These are phyloP conservation scores for Dryadula phaetusa DNA, from an alignment of 2,888 invertebrate genomes.

Conservation along the genomic window DNA sequence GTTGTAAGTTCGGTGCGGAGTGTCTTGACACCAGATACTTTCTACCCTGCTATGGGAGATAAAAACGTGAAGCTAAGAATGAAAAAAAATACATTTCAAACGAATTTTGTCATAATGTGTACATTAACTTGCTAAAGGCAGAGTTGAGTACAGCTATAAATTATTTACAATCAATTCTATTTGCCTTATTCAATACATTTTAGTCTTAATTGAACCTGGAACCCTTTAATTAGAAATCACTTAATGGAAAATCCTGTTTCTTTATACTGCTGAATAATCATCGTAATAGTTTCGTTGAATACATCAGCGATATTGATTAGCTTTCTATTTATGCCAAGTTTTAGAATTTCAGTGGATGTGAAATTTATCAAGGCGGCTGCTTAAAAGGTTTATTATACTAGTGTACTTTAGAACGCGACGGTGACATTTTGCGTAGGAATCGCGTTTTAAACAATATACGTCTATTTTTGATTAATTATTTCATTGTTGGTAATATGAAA, in stretches of 20 bases:
- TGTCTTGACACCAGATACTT: too few relatives aligned
- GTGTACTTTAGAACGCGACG: not conserved
- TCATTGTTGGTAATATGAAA: too few relatives aligned
- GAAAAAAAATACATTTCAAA: not conserved
- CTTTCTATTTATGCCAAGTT: slow-evolving; percentile 33
- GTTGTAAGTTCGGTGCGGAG: too few relatives aligned
- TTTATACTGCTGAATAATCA: slow-evolving; percentile 38
- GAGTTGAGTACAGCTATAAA: slow-evolving; percentile 16
- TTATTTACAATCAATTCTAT: slow-evolving; percentile 18
- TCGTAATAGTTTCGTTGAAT: slow-evolving; percentile 36
- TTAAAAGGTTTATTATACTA: slow-evolving; percentile 11
- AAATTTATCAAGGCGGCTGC: slow-evolving; percentile 31
- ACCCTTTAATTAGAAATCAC: slow-evolving; percentile 32
- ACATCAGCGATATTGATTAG: slow-evolving; percentile 33
- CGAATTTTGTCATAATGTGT: slow-evolving; percentile 1
- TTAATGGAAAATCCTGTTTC: slow-evolving; percentile 38
- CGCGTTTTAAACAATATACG: not conserved
- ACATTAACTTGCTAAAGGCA: not conserved
- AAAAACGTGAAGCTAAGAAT: too few relatives aligned
- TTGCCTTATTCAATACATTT: slow-evolving; percentile 22
- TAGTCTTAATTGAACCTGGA: slow-evolving; percentile 17
- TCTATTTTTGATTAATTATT: too few relatives aligned
- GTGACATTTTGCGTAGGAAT: not conserved
- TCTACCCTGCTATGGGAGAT: too few relatives aligned
- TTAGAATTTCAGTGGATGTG: slow-evolving; percentile 30